Base-by-base conservation (phyloP, 2,888 invertebrate genomes). In the Drosophila demipolita region DNA sequence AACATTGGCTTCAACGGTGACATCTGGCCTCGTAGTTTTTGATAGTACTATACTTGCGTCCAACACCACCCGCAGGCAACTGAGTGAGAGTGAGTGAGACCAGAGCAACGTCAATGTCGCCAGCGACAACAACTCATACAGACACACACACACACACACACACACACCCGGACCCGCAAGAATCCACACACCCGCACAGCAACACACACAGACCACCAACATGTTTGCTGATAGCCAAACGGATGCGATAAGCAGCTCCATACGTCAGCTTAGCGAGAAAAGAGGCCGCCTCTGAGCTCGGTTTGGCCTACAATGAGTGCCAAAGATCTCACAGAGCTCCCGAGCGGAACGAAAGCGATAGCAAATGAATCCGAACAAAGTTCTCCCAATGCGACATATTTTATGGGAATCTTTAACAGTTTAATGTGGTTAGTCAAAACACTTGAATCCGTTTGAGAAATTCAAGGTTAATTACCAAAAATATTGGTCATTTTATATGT, bases 211-310 rank as follows among this genome's bases (percentile, higher is more conserved):
- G 29, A 49, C n/a, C 26, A 26, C 23, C 57, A 48, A 26, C 50
- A 58, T 58, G 66, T 3, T 40, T 58, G 66, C 7, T 40, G 68
- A 78, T 73, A 73, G 69, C n/a, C 54, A 40, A 57, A 62, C 50
- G 70, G 61, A 75, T 58, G 78, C 20, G 78, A 78, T 78, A 78
- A 80, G 76, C 63, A 36, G n/a, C 8, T 1, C n/a, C 66, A 62
- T 58, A 42, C 58, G 57, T 57, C 58, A 72, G 73, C 54, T 54
- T 17, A 29, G 23, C 23, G 23, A 23, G 54, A 42, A 45, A 75
- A 55, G 23, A 45, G 42, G 32, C 40, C 40, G 33, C n/a, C 29
- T 48, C 40, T 42, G 40, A 74, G 29, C 40, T 55, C 23, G 42
- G 42, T 7, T 52, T 61, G 33, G 32, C 29, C 40, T 40, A 29